Conservation (phyloP, 2,113 vertebrate species). For the Fukomys damarensis region DNA sequence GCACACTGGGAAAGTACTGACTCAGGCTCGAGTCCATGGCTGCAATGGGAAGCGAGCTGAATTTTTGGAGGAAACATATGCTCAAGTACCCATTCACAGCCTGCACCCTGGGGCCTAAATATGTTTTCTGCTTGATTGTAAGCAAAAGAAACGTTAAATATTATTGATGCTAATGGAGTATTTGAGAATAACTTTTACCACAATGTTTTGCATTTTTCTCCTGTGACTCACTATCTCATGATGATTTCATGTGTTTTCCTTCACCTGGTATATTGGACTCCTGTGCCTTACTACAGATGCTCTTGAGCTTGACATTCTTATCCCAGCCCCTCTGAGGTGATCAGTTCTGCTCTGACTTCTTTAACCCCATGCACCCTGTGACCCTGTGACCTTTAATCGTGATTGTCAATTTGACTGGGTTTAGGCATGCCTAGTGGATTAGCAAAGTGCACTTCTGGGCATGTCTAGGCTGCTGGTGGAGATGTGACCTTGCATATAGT, state of each 20-base stretch:
- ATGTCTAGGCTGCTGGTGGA: not conserved
- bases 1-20: not conserved
- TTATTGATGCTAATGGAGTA: conserved; percentile 31
- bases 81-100: conserved; percentile 57
- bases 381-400: not conserved
- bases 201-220: conserved; percentile 60
- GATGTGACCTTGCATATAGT: not conserved
- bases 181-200: conserved; percentile 54
- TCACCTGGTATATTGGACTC: not conserved
- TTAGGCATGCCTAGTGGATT: not conserved
- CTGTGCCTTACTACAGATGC: not conserved
- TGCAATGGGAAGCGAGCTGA: conserved; percentile 21
- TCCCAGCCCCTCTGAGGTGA: not conserved
- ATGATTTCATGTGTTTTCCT: not conserved
- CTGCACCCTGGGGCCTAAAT: conserved; percentile 52
- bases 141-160: conserved; percentile 67
- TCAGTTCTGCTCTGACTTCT: not conserved
- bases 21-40: not conserved
- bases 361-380: not conserved
- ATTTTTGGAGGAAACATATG: conserved; percentile 67
- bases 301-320: not conserved
- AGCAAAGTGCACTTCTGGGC: not conserved
- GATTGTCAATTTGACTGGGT: not conserved
- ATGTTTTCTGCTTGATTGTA: conserved; percentile 52
- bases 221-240: conserved; percentile 33